Evolutionary conservation across 2,113 vertebrate genomes (phyloP), one percentile per base, ranked within the genome.

Genomic region (Pollimyrus isidori): DNA sequence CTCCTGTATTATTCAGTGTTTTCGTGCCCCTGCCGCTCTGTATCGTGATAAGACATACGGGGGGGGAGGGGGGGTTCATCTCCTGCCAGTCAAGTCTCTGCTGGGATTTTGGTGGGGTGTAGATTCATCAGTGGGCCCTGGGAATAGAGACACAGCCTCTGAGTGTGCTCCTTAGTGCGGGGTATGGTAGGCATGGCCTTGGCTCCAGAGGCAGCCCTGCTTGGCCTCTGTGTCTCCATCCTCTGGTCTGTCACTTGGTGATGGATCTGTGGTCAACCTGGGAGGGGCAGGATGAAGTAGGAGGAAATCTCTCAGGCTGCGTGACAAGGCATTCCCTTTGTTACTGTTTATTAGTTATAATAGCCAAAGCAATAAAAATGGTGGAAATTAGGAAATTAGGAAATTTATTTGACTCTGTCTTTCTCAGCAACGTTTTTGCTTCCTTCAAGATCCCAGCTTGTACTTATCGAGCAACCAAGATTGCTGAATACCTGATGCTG

Each of bases 1-100:
- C 88, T 82, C 48, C 35, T 89, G 69, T 82, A 89, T 89, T 89
- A 82, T 83, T 82, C 69, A 82, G 88, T n/a, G 73, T 82, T 89
- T 80, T 50, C 48, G 4, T 50, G 39, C 62, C 52, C 69, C 73
- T 80, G 48, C 88, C 83, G 73, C 73, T 83, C 35, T 15, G 13
- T 80, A 80, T 35, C 73, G 35, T 80, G 73, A 80, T 80, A 80
- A 80, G 73, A 42, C 73, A 80, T 42, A 15, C 56, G 73, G 73
- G 73, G 73, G 73, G 19, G n/a, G 73, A 35, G 73, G 73, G 73
- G 35, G 35, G 73, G 73, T 80, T 42, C 15, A 17, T 42, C 35
- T 80, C 35, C 42, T 17, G 11, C 4, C 35, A 80, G 73, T 80
- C 73, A 80, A 35, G 73, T 80, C 73, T 19, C 73, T 42, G 35